Evolutionary conservation across 2,113 vertebrate species (phyloP), one percentile per base, ranked within the genome.

Genomic region (Chaetops frenatus): DNA sequence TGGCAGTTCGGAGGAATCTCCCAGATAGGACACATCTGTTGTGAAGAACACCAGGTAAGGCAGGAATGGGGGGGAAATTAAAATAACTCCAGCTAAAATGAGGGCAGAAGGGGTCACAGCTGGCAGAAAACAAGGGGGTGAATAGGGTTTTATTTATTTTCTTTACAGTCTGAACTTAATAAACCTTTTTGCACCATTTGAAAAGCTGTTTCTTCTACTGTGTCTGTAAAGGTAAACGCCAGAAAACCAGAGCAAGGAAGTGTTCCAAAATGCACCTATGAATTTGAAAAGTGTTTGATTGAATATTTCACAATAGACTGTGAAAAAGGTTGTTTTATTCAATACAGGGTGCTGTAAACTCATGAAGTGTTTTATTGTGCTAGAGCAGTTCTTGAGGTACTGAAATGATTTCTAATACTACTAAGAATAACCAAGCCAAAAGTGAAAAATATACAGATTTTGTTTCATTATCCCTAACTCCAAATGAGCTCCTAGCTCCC

Each of bases 1-100:
- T 87, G 91, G 83, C 95, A 95, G 86, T 96, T 57, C 62, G 88
- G 92, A 80, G 91, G 95, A 92, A 66, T 88, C 96, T 56, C 92
- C 66, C 87, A 61, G 70, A 9, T 23, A 71, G 88, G 90, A 81
- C 66, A 90, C 77, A 79, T 44, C 87, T 71, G 69, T 23, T 44
- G 85, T 38, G 20, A 81, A 78, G 67, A 88, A 33, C 53, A 82
- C 11, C 92, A 95, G 95, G 96, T 96, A 97, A 96, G 95, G 22
- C 81, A 90, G 65, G 61, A 54, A 71, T 9, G 61, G 48, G 74
- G 74, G 74, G 65, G 4, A 69, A 70, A 92, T 65, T 12, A 62
- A 64, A 76, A n/a, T 78, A 89, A 72, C 16, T 85, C 28, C 7
- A 23, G 28, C 11, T 54, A 2, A 35, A 45, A 33, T 15, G n/a